Conservation (phyloP, 2,888 invertebrate species). For the Ormyrus rosae region DNA sequence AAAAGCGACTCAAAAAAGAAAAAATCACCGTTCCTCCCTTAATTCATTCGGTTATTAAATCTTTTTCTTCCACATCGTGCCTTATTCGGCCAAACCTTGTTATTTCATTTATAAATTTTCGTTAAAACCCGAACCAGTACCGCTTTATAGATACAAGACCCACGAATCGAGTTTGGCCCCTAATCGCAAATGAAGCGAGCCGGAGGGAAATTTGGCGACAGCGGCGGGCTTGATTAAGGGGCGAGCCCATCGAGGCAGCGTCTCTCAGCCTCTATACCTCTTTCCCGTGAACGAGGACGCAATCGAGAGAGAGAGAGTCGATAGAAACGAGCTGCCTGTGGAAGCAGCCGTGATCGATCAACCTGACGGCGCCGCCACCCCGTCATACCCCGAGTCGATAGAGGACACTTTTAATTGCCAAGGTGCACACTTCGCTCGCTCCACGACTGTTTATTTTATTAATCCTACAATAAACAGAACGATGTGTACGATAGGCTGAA, state of each 20-base stretch:
- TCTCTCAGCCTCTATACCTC: no score
- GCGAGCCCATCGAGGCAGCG: no score
- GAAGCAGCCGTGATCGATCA: constrained; percentile 63
- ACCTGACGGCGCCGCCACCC: constrained; percentile 54
- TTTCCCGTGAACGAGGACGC: constrained; percentile 15
- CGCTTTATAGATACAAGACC: background rate
- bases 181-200: constrained; percentile 5
- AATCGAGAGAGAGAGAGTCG: background rate
- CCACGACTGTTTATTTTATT: no score
- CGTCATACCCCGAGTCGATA: constrained; percentile 43
- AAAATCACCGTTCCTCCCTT: background rate
- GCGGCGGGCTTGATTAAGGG: constrained; percentile 49
- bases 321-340: background rate
- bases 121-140: no score
- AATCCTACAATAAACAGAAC: no score
- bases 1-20: constrained; percentile 25
- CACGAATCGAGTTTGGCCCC: background rate
- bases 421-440: background rate
- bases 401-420: constrained; percentile 63
- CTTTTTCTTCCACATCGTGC: background rate
- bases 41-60: background rate
- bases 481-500: no score
- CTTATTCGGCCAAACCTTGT: background rate
- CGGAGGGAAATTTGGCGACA: constrained; percentile 24
- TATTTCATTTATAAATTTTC: background rate